Percentiles rank a stretch among this genome's conserved stretches.
Evolutionary conservation across 2,888 invertebrate species (phyloP).

Genomic region (Druceiella hillmani): DNA sequence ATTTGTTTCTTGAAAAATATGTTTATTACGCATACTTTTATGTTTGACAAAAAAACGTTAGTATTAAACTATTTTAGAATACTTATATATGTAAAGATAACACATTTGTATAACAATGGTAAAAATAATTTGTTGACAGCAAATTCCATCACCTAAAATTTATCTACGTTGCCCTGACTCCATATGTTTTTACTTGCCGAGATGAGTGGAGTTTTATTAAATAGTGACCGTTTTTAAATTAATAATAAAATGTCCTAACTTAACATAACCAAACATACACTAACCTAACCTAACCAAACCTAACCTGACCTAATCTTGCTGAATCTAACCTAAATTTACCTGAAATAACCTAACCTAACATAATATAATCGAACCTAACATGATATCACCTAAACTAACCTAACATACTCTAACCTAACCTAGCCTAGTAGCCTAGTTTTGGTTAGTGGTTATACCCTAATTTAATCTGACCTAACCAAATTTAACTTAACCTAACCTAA

Average conservation of each 20-base stretch:
- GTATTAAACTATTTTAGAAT: no score
- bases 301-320: conserved; percentile 20
- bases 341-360: conserved; percentile 21
- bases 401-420: conserved; percentile 24
- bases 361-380: conserved; percentile 21
- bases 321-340: conserved; percentile 20
- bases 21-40: no score
- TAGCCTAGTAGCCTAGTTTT: conserved; percentile 22
- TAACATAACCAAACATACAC: conserved; percentile 17
- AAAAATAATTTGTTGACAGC: no score
- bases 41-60: no score
- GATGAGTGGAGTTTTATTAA: no score
- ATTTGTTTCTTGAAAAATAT: no score
- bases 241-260: conserved; percentile 16
- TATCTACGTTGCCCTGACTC: no score
- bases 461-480: conserved; percentile 22
- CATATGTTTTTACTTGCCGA: no score
- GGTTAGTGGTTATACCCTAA: conserved; percentile 20
- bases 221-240: no score
- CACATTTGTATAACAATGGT: no score
- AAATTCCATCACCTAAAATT: no score
- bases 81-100: no score
- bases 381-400: conserved; percentile 24
- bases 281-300: conserved; percentile 19
- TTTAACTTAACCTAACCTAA: conserved; percentile 24